These are phyloP conservation scores for Dryobotodes eremita DNA, from an alignment of 2,888 invertebrate species.

Conservation along the genomic window DNA sequence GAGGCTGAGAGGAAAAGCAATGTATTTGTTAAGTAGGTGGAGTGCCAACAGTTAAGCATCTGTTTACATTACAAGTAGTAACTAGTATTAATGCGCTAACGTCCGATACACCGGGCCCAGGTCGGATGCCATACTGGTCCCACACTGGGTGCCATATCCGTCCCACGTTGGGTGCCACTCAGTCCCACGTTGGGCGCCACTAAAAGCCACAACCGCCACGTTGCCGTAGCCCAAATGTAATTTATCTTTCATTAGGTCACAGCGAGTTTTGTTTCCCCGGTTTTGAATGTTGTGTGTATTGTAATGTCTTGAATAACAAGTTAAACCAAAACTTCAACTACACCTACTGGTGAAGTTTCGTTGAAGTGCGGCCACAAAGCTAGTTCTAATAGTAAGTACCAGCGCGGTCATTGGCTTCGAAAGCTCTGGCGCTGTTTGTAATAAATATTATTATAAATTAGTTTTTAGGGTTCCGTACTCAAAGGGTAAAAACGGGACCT, in stretches of 20 bases:
- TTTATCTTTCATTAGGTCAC: constrained; percentile 1
- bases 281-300: background rate
- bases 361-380: background rate
- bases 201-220: background rate
- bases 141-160: background rate
- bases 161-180: background rate
- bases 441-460: background rate
- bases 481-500: too few relatives aligned
- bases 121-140: background rate
- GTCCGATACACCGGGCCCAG: background rate
- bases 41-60: background rate
- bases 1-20: background rate
- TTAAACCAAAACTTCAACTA: constrained; percentile 5
- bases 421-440: background rate
- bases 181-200: constrained; percentile 3
- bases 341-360: background rate
- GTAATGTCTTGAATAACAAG: constrained; percentile 10
- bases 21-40: background rate
- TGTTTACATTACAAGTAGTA: background rate
- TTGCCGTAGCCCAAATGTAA: background rate
- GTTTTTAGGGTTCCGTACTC: too few relatives aligned
- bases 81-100: background rate
- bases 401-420: constrained; percentile 5
- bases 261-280: background rate
- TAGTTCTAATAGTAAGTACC: background rate